Evolutionary conservation across 2,113 vertebrate species (phyloP), one percentile per base, ranked within the genome.

Genomic region (Murina feae): DNA sequence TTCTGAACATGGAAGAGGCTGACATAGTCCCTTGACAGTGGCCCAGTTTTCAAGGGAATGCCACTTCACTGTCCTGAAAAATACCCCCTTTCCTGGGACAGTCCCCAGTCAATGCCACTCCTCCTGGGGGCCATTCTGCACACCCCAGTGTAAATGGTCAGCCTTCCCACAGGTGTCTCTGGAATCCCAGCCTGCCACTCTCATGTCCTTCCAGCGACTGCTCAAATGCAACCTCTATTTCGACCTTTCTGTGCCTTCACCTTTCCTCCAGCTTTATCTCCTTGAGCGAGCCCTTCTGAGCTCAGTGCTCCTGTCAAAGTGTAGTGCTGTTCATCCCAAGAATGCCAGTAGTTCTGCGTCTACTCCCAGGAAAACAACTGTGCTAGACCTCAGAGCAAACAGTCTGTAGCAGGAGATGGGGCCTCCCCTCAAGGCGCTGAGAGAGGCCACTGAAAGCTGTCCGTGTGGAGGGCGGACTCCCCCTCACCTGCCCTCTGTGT

Each of bases 381-480:
- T 53, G 8, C 42, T n/a, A 32, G 18, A 25, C 55, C 71, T 66
- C 21, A 2, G n/a, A 68, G 37, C 4, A 6, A 5, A 75, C 18
- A 1, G 63, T 65, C 28, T 30, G 63, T 6, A 32, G 63, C 30
- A 63, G 60, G 55, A 68, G n/a, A 30, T 16, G 28, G 69, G 63
- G 13, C 2, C 18, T 76, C 83, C 14, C 37, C n/a, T 16, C 7
- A 11, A 32, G 32, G 35, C 1, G 4, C n/a, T 6, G 32, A 49
- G 25, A 28, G 49, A 35, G 39, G 49, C 78, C 28, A 30, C 0
- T 5, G 32, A 49, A 21, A 11, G 4, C 42, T 9, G 10, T 28
- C 12, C 2, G 20, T 21, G 3, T 7, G 1, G 6, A 39, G 0
- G 16, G 44, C 32, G 28, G 3, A 2, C 47, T 68, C 74, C 3